Conservation (phyloP, 2,888 invertebrate genomes). For the Tipula vernalis region DNA sequence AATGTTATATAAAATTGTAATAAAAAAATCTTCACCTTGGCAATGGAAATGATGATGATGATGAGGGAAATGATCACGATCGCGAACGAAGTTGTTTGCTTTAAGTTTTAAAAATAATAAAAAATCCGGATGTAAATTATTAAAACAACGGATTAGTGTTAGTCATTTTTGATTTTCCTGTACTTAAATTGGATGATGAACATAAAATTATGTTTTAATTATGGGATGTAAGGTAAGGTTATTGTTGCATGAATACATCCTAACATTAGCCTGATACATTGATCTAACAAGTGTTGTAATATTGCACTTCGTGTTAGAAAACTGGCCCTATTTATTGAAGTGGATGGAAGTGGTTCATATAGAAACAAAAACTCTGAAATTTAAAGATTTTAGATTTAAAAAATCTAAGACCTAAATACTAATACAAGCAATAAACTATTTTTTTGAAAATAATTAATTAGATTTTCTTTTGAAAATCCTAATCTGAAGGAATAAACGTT, state of each 20-base stretch:
- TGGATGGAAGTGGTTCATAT: no score
- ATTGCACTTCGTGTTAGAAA: no score
- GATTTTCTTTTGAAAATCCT: no score
- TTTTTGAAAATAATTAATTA: no score
- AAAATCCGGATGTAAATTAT: background rate
- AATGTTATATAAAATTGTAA: background rate
- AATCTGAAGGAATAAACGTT: no score
- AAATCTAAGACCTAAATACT: no score
- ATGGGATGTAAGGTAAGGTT: background rate
- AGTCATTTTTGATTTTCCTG: background rate
- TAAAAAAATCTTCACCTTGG: slow-evolving; percentile 8
- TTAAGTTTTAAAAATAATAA: background rate
- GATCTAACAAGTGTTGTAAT: no score
- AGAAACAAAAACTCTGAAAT: background rate
- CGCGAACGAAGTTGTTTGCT: background rate
- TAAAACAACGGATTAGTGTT: background rate
- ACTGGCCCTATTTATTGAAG: no score
- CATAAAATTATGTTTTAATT: background rate
- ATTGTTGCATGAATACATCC: background rate
- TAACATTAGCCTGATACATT: background rate
- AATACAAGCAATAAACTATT: no score
- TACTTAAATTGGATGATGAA: background rate
- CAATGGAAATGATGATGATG: background rate
- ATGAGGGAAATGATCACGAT: background rate
- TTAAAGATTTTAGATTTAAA: no score